Evolutionary conservation across 2,113 vertebrate species (phyloP).

Genomic region (Quiscalus mexicanus): DNA sequence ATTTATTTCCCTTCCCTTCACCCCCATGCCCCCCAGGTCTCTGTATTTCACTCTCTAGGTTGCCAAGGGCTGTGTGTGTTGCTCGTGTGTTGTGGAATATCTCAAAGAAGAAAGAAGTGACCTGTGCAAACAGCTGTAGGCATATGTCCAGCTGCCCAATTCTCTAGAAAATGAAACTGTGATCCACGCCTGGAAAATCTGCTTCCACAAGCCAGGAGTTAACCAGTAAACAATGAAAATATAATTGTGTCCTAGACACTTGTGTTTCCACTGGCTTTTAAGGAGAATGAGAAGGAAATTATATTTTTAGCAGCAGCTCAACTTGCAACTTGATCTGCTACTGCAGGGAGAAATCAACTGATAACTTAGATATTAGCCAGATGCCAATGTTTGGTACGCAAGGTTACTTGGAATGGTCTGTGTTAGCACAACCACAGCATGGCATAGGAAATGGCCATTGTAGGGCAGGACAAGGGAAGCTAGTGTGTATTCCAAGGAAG

Average conservation of each 20-base stretch:
- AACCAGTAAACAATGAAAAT: neutral
- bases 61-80: neutral
- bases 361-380: neutral
- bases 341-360: neutral
- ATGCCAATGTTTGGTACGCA: neutral
- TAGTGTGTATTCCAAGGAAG: neutral
- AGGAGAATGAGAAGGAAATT: neutral
- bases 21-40: rapidly evolving
- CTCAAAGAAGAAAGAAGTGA: neutral
- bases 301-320: neutral
- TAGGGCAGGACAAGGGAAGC: neutral
- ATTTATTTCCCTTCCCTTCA: neutral
- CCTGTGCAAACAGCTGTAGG: neutral
- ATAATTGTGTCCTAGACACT: neutral
- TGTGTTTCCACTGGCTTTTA: neutral
- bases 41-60: neutral
- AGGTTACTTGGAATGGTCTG: neutral
- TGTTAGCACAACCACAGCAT: neutral
- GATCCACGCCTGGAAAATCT: neutral
- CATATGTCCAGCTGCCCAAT: rapidly evolving
- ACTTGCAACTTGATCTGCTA: neutral
- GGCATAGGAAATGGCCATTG: neutral
- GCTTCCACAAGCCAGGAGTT: neutral
- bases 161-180: neutral
- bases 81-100: neutral